A percentile compares a stretch with the other conserved stretches of the same genome.
Evolutionary conservation across 1,140 invertebrate species (phyloP).

Genomic region (Gryon sp.): DNA sequence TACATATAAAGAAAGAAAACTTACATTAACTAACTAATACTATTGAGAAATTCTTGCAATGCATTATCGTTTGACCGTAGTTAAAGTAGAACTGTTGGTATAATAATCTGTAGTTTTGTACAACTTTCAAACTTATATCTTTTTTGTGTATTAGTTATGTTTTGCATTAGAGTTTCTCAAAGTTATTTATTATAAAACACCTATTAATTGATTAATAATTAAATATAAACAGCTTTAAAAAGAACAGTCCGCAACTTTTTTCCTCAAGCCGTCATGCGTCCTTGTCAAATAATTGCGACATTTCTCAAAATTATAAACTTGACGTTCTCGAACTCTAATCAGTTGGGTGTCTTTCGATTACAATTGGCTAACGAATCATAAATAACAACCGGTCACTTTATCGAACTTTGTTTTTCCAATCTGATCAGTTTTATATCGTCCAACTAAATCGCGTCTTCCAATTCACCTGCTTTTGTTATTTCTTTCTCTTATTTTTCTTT

Average conservation of each 20-base stretch:
- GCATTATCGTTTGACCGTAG: no score
- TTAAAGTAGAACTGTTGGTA: no score
- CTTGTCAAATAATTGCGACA: slow-evolving; percentile 31
- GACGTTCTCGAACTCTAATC: slow-evolving; percentile 29
- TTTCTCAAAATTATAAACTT: slow-evolving; percentile 58
- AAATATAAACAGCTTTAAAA: no score
- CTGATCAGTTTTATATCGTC: slow-evolving; percentile 10
- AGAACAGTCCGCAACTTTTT: slow-evolving; percentile 12
- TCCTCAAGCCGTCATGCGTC: slow-evolving; percentile 23
- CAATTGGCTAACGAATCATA: slow-evolving; percentile 40
- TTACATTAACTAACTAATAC: no score
- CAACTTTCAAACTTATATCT: no score
- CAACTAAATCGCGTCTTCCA: slow-evolving; percentile 1
- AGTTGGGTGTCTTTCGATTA: slow-evolving; percentile 24
- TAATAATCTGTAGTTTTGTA: no score
- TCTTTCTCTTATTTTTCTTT: neutral
- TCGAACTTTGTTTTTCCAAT: slow-evolving; percentile 25
- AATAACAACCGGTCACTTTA: neutral
- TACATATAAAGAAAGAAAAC: no score
- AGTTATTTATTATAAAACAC: no score
- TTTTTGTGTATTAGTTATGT: no score
- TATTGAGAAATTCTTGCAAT: no score
- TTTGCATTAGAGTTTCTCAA: no score
- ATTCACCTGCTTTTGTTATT: neutral
- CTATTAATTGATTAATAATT: no score